Evolutionary conservation across 1,140 invertebrate genomes (phyloP).

Genomic region (Nasonia giraulti): DNA sequence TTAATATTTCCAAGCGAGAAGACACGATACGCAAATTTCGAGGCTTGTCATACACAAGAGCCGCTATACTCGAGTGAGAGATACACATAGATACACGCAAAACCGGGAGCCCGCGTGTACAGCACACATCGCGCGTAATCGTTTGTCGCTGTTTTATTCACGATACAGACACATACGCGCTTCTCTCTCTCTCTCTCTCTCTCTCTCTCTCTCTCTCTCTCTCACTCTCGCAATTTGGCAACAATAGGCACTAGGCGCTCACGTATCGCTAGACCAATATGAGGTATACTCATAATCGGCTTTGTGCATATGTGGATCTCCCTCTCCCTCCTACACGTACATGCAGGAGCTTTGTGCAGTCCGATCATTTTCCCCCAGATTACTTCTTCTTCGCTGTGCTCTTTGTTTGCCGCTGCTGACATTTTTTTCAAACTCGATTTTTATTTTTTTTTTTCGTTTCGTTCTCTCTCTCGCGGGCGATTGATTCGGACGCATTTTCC

Average conservation of each 20-base stretch:
- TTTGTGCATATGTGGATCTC: conserved; percentile 34
- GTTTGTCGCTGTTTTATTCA: conserved; percentile 20
- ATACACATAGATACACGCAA: too few relatives aligned
- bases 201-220: neutral
- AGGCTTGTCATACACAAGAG: conserved; percentile 21
- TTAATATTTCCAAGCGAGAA: conserved; percentile 36
- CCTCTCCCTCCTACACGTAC: neutral
- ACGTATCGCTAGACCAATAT: conserved; percentile 20
- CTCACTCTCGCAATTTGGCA: neutral
- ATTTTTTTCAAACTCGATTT: neutral
- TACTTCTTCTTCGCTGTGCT: conserved; percentile 47
- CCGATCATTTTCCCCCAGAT: conserved; percentile 32
- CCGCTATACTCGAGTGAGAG: neutral
- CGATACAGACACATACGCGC: neutral
- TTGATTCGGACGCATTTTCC: conserved; percentile 15
- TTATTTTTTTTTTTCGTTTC: conserved; percentile 26
- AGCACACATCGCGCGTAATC: conserved; percentile 11
- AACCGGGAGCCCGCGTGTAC: neutral
- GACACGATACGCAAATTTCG: conserved; percentile 20
- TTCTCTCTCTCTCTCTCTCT: neutral
- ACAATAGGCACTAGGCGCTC: neutral
- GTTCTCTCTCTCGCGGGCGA: conserved; percentile 7
- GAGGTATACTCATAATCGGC: conserved; percentile 39
- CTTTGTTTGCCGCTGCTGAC: conserved; percentile 22
- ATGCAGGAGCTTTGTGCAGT: neutral